Percentiles rank a stretch among this genome's conserved stretches.
Evolutionary conservation across 2,888 invertebrate genomes (phyloP).

Genomic region (Tipula vernalis): DNA sequence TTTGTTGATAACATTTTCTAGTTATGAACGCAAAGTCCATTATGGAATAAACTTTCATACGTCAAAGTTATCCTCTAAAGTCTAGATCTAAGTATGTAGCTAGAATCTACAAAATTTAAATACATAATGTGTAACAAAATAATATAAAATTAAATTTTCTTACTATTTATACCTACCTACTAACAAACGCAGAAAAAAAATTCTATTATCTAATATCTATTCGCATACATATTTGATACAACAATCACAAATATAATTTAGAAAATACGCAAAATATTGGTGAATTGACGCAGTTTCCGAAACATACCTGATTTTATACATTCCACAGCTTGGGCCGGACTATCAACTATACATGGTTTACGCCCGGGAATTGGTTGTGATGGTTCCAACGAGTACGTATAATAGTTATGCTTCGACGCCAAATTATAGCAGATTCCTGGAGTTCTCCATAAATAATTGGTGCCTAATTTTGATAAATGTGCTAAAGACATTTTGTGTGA

Average conservation of each 20-base stretch:
- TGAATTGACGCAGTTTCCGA: background rate
- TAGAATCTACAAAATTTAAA: background rate
- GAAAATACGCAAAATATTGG: background rate
- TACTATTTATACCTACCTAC: background rate
- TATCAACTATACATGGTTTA: background rate
- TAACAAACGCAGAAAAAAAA: background rate
- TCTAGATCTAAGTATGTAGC: too few relatives aligned
- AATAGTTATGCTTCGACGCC: background rate
- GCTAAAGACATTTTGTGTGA: background rate
- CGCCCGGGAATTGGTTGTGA: constrained; percentile 63
- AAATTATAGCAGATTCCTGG: background rate
- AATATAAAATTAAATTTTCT: background rate
- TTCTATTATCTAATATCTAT: background rate
- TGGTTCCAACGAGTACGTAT: constrained; percentile 42
- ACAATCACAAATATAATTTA: background rate
- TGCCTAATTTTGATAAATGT: background rate
- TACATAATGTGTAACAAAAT: background rate
- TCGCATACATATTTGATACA: background rate
- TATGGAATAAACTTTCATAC: too few relatives aligned
- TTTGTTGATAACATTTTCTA: too few relatives aligned
- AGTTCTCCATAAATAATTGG: background rate
- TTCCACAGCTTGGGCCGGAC: background rate
- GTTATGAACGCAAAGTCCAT: too few relatives aligned
- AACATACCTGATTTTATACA: constrained; percentile 6
- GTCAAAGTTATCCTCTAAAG: too few relatives aligned